phyloP scores from a whole-genome alignment of 2,888 invertebrate genomes.

The Candidula unifasciata region DNA sequence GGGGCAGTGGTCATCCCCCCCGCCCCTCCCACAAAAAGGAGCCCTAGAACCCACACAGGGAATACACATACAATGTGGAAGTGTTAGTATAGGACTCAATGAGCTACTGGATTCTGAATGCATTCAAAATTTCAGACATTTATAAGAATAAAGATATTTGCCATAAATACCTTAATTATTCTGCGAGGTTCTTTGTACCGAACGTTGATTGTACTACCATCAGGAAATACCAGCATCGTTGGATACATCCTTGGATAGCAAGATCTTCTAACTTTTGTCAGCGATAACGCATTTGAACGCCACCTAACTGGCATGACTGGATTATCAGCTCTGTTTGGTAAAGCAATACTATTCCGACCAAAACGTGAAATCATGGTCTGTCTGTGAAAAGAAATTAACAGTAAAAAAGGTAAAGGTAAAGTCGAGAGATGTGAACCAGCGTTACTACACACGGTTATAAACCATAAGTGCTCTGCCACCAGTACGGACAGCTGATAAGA shows the following conservation, averaged over 20 bases:
- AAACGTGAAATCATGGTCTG: background rate
- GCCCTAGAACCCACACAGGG: no score
- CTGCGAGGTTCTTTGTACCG: constrained; percentile 90
- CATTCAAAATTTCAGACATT: no score
- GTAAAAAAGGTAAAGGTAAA: no score
- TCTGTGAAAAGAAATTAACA: background rate
- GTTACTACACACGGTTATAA: no score
- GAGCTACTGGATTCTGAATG: no score
- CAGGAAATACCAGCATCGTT: constrained; percentile 87
- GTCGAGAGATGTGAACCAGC: no score
- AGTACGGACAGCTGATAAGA: no score
- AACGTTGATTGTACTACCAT: constrained; percentile 91
- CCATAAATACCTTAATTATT: constrained; percentile 87
- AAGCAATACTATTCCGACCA: background rate
- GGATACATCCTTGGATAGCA: constrained; percentile 88
- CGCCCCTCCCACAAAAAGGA: no score
- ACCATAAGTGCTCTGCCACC: no score
- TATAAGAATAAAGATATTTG: background rate
- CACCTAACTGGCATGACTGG: constrained; percentile 68
- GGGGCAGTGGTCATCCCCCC: no score
- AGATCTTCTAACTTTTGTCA: constrained; percentile 87
- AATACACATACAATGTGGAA: no score
- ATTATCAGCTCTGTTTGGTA: background rate
- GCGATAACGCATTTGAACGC: constrained; percentile 85
- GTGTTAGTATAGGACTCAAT: no score